Evolutionary conservation across 2,113 vertebrate genomes (phyloP).

Genomic region (Zapus hudsonius): DNA sequence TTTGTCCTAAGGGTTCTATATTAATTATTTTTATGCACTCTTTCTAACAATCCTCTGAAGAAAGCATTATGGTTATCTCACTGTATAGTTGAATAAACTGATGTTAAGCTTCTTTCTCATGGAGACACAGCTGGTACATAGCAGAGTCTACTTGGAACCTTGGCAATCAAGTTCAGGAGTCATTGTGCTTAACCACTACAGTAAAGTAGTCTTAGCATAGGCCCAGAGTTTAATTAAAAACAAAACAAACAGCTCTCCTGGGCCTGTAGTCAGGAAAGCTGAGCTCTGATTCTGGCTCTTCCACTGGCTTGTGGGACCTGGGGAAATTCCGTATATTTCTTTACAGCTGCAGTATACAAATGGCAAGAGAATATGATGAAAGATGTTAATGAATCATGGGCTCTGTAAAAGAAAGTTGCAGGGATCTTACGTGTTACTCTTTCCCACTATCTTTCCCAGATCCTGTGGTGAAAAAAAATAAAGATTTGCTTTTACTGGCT

Average conservation of each 20-base stretch:
- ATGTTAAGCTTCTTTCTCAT: neutral
- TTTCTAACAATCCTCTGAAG: neutral
- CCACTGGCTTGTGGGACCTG: neutral
- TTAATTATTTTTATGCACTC: neutral
- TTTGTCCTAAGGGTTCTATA: conserved; percentile 21
- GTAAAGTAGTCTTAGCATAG: neutral
- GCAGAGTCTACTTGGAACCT: conserved; percentile 31
- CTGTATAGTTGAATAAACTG: conserved; percentile 35
- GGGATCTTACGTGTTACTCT: neutral
- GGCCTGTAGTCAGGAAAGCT: neutral
- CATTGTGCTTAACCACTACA: neutral
- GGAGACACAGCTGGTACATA: neutral
- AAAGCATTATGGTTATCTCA: neutral
- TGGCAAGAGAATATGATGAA: conserved; percentile 19
- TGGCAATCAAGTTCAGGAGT: neutral
- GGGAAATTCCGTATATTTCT: neutral
- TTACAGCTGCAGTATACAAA: neutral
- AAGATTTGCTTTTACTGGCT: conserved; percentile 36
- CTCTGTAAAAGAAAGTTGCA: conserved; percentile 28
- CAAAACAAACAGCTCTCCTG: neutral
- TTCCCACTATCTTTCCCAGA: conserved; percentile 51
- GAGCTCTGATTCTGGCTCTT: conserved; percentile 28
- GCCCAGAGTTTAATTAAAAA: neutral
- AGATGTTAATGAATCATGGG: neutral
- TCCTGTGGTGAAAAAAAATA: neutral